phyloP scores from a whole-genome alignment of 2,888 invertebrate species.

The Pterobdella sp. region DNA sequence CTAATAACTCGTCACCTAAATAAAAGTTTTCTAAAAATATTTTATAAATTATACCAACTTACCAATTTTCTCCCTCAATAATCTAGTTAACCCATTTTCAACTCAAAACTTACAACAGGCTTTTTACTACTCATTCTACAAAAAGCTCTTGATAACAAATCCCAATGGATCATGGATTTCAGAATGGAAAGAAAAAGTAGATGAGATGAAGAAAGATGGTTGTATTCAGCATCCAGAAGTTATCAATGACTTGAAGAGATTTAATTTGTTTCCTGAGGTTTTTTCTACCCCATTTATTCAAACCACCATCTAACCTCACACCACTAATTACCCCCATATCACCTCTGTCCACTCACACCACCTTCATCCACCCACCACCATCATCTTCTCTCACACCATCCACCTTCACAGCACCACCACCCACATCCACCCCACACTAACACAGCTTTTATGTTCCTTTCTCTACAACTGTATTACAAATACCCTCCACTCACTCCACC shows the following conservation, averaged over 20 bases:
- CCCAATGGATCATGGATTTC: neutral
- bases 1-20: neutral
- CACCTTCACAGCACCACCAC: too few relatives aligned
- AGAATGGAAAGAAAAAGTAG: slow-evolving; percentile 46
- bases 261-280: slow-evolving; percentile 78
- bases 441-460: neutral
- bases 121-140: neutral
- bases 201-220: slow-evolving; percentile 61
- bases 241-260: slow-evolving; percentile 71
- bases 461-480: neutral
- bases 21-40: neutral
- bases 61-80: neutral
- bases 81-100: neutral
- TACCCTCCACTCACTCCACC: slow-evolving; percentile 36
- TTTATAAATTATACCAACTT: neutral
- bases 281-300: too few relatives aligned
- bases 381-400: too few relatives aligned
- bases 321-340: too few relatives aligned
- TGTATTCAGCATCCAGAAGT: slow-evolving; percentile 71
- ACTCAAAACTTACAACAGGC: slow-evolving; percentile 1
- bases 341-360: too few relatives aligned
- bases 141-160: neutral
- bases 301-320: too few relatives aligned
- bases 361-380: too few relatives aligned
- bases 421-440: too few relatives aligned